phyloP scores from a whole-genome alignment of 2,888 invertebrate species.

The Cataglyphis cursor region DNA sequence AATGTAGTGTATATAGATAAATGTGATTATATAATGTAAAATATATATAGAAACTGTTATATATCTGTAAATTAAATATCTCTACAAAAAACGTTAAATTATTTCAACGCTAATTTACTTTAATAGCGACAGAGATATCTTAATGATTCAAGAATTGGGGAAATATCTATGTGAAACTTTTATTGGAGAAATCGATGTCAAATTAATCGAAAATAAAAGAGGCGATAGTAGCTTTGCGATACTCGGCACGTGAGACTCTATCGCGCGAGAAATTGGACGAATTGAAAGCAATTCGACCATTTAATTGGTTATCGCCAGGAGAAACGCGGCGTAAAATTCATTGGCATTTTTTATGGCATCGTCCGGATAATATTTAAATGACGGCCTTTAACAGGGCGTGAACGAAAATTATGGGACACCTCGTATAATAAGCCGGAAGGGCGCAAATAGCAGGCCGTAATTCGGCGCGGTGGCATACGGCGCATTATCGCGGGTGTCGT shows the following conservation, averaged over 20 bases:
- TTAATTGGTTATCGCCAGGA: constrained; percentile 63
- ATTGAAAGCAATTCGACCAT: constrained; percentile 61
- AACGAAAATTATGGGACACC: constrained; percentile 63
- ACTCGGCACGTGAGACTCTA: constrained; percentile 45
- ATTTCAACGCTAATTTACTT: constrained; percentile 29
- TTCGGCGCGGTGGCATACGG: constrained; percentile 42
- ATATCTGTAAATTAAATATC: background rate
- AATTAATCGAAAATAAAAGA: constrained; percentile 25
- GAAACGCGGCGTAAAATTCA: constrained; percentile 52
- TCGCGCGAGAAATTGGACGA: constrained; percentile 66
- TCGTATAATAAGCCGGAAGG: constrained; percentile 56
- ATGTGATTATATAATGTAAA: background rate
- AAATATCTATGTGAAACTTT: background rate
- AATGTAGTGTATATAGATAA: background rate
- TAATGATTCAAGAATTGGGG: background rate
- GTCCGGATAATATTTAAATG: constrained; percentile 55
- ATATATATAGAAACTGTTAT: background rate
- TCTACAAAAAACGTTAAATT: background rate
- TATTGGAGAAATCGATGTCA: background rate
- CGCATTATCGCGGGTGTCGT: constrained; percentile 48
- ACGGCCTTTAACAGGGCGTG: constrained; percentile 48
- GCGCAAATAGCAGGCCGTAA: constrained; percentile 8
- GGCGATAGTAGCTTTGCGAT: constrained; percentile 38
- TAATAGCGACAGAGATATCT: constrained; percentile 28
- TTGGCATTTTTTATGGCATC: constrained; percentile 61